Conservation (phyloP, 2,888 invertebrate genomes). For the Athalia rosae region DNA sequence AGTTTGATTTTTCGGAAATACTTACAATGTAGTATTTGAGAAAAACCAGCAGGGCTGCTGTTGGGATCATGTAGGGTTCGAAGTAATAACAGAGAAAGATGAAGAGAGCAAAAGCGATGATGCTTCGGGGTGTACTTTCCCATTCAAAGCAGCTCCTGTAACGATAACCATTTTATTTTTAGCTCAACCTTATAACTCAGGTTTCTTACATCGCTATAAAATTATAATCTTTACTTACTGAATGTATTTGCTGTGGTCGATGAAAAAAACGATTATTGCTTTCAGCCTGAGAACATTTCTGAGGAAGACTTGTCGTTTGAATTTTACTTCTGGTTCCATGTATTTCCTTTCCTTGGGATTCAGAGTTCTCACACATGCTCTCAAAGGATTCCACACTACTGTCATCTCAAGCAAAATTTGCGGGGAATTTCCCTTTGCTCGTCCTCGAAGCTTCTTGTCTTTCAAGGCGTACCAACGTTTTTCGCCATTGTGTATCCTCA, state of each 20-base stretch:
- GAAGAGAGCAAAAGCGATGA: constrained; percentile 89
- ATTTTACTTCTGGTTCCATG: constrained; percentile 95
- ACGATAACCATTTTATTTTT: constrained; percentile 29
- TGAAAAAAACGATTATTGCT: constrained; percentile 90
- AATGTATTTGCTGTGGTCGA: constrained; percentile 92
- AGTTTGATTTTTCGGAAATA: constrained; percentile 41
- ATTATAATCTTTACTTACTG: constrained; percentile 80
- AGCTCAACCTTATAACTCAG: neutral
- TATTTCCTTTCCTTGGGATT: constrained; percentile 97
- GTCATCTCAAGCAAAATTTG: constrained; percentile 94
- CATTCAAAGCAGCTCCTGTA: constrained; percentile 96
- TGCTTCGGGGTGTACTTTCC: constrained; percentile 92
- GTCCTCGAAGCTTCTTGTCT: constrained; percentile 91
- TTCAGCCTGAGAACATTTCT: constrained; percentile 95
- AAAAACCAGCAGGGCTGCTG: constrained; percentile 87
- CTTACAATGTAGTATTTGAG: constrained; percentile 82
- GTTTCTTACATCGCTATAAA: neutral
- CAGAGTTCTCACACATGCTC: constrained; percentile 93
- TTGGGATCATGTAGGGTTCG: constrained; percentile 96
- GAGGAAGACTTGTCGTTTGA: constrained; percentile 95
- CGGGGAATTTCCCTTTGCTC: constrained; percentile 94
- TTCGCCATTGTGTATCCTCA: constrained; percentile 91
- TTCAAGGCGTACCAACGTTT: constrained; percentile 97
- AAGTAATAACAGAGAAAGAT: constrained; percentile 94
- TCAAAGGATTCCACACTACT: constrained; percentile 93